Percentiles rank a stretch among this genome's conserved stretches.
These are phyloP conservation scores for Drosophila falleni DNA, from an alignment of 2,888 invertebrate genomes.

Conservation along the genomic window DNA sequence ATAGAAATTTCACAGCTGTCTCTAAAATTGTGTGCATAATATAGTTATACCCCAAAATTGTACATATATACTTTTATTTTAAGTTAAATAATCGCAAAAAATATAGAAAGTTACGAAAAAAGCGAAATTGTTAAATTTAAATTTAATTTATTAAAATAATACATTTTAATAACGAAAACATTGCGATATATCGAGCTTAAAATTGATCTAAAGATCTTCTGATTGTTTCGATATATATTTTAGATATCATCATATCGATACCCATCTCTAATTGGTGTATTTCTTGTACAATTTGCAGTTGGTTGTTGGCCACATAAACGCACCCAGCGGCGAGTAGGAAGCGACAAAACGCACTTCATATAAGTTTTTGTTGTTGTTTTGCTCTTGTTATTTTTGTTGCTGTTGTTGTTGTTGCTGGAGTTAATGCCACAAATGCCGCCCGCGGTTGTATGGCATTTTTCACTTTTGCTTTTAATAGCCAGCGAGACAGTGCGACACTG, in stretches of 20 bases:
- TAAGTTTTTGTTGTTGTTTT: constrained; percentile 27
- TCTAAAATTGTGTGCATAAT: no score
- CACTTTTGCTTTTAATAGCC: constrained; percentile 80
- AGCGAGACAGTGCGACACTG: constrained; percentile 13
- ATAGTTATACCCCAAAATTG: no score
- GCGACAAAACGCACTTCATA: constrained; percentile 74
- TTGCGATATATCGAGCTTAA: no score
- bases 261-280: neutral
- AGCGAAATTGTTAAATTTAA: no score
- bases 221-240: neutral
- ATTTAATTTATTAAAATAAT: no score
- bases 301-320: constrained; percentile 52
- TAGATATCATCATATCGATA: neutral
- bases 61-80: no score
- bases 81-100: no score
- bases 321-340: constrained; percentile 66
- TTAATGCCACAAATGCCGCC: constrained; percentile 39
- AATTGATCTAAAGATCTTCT: no score
- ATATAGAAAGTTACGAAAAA: no score
- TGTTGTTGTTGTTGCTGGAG: constrained; percentile 31
- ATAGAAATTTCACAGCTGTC: no score
- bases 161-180: no score
- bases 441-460: constrained; percentile 67
- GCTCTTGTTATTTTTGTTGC: constrained; percentile 22
- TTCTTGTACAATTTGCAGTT: constrained; percentile 21